Evolutionary conservation across 2,797 vertebrate species (phyloP).

Genomic region (Sebastes trivittatus): DNA sequence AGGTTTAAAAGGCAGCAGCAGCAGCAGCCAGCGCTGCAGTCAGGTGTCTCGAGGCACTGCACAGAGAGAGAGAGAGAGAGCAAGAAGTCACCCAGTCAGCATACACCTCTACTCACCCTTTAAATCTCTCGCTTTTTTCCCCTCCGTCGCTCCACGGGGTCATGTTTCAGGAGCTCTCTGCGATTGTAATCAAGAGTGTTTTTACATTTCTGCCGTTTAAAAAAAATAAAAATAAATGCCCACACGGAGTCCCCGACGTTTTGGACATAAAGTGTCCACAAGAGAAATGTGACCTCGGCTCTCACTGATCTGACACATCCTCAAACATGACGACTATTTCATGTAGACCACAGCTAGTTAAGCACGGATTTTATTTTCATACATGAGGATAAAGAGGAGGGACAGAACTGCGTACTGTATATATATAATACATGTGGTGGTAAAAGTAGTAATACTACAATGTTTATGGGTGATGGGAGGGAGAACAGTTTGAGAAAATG

Average conservation of each 20-base stretch:
- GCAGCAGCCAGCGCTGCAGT: slow-evolving; percentile 23
- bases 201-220: slow-evolving; percentile 25
- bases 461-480: no score
- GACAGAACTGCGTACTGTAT: background rate
- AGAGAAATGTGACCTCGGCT: slow-evolving; percentile 34
- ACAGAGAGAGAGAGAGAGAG: slow-evolving; percentile 11
- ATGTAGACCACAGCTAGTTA: background rate
- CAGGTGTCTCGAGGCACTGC: slow-evolving; percentile 58
- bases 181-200: slow-evolving; percentile 60
- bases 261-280: background rate
- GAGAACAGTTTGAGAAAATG: accelerated
- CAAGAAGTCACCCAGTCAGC: slow-evolving; percentile 54
- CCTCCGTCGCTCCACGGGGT: slow-evolving; percentile 35
- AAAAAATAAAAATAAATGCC: slow-evolving; percentile 5
- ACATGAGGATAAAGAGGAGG: background rate
- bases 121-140: slow-evolving; percentile 63
- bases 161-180: slow-evolving; percentile 63
- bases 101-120: slow-evolving; percentile 65
- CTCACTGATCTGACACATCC: background rate
- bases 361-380: background rate
- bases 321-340: background rate
- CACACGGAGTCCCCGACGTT: slow-evolving; percentile 6
- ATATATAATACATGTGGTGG: background rate
- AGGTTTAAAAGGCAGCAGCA: slow-evolving; percentile 50
- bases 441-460: background rate